Evolutionary conservation across 1,140 invertebrate species (phyloP), one percentile per base, ranked within the genome.

Genomic region (Ips typographus): DNA sequence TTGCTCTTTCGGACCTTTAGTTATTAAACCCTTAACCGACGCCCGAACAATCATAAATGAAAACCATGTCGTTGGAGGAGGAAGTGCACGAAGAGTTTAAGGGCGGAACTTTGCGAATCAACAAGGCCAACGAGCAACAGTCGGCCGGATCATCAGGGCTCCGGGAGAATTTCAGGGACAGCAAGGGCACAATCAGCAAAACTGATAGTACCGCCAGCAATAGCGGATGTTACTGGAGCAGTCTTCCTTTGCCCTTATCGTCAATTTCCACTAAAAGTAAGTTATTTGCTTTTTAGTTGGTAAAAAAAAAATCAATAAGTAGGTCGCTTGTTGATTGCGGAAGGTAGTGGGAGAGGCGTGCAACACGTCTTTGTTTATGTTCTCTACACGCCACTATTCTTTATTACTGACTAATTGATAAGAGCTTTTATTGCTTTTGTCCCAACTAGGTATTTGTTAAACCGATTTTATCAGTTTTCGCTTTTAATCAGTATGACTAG

Each of bases 71-170:
- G 40, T 71, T 78, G 8, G 77, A 78, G 59, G 78, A 79, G 41
- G 78, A 79, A 59, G 67, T 77, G 39, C 71, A 73, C 38, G 74
- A 77, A 38, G 76, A 77, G 72, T 79, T 79, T 68, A 75, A 72
- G 70, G 77, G 77, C 38, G 75, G 76, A 42, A 77, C 74, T 47
- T 72, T 78, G 65, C 63, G 73, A 71, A 73, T 79, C 42, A 73
- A 69, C 65, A 72, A 72, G 53, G 55, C 53, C 44, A 58, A 58
- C 22, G 68, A 70, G 68, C 68, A 70, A 70, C 68, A 70, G 68
- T 64, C 68, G 47, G 68, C 61, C 47, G 39, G 60, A n/a, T 63
- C 68, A 63, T 70, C 68, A 64, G 68, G 68, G 58, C 52, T 64
- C 44, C 65, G 63, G 61, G 65, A 56, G 36, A 70, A 47, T 73